Conservation (phyloP, 23 tunicate species). For the Trididemnum miniatum region DNA sequence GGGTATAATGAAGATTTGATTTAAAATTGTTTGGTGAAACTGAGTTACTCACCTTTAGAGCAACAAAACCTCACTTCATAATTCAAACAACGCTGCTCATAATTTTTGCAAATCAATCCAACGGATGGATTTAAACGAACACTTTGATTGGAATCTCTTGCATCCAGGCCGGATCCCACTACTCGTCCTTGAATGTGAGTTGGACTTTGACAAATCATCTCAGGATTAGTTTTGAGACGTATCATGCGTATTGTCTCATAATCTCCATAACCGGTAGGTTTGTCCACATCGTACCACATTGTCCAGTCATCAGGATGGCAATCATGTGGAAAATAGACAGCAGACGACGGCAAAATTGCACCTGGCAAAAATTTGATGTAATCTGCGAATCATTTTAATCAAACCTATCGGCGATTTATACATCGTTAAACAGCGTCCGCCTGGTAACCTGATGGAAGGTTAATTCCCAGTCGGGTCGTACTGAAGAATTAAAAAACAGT, state of each 20-base stretch:
- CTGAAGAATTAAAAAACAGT: no score
- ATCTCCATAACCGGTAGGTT: neutral
- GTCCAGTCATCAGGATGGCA: neutral
- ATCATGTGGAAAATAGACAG: neutral
- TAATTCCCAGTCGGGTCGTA: no score
- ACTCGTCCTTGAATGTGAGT: neutral
- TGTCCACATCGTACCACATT: neutral
- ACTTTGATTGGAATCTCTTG: neutral
- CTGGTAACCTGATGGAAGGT: no score
- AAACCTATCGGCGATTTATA: no score
- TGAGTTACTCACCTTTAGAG: neutral
- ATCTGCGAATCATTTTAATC: no score
- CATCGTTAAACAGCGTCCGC: no score
- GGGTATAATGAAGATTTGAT: no score
- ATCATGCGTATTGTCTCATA: neutral
- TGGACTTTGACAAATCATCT: neutral
- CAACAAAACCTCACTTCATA: neutral
- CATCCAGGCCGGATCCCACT: neutral
- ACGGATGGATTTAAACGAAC: neutral
- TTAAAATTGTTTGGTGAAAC: no score
- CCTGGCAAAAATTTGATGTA: no score
- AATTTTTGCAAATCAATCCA: neutral
- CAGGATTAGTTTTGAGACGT: neutral
- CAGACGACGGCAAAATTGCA: no score
- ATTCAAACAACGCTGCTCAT: neutral